These are phyloP conservation scores for Hassar affinis DNA, from an alignment of 2,113 vertebrate species.

Conservation along the genomic window DNA sequence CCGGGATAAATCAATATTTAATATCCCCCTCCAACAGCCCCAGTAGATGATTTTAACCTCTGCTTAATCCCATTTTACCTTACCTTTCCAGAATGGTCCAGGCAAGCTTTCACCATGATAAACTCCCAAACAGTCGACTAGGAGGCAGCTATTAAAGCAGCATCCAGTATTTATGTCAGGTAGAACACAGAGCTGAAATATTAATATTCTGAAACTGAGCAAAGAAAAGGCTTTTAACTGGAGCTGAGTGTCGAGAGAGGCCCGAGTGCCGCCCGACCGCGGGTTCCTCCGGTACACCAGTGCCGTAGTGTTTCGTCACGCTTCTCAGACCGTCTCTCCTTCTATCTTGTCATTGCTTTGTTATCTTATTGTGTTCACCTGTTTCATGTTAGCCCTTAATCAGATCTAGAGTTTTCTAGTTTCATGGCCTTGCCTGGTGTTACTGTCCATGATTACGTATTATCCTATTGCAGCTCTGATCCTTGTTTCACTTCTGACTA, in stretches of 20 bases:
- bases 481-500: neutral
- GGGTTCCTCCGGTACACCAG: neutral
- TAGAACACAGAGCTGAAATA: conserved; percentile 73
- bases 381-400: neutral
- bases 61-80: conserved; percentile 86
- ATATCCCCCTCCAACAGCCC: conserved; percentile 80
- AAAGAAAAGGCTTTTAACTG: conserved; percentile 78
- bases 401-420: no score
- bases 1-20: conserved; percentile 90
- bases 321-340: neutral
- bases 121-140: conserved; percentile 78
- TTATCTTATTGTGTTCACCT: neutral
- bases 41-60: conserved; percentile 84
- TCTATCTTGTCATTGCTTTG: neutral
- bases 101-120: conserved; percentile 76
- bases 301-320: neutral
- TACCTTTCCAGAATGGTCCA: conserved; percentile 81
- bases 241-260: conserved; percentile 47
- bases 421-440: neutral
- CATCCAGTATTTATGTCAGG: conserved; percentile 78
- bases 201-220: conserved; percentile 79
- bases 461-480: neutral
- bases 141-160: conserved; percentile 71
- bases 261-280: neutral
- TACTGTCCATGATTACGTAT: neutral